Evolutionary conservation across 2,797 vertebrate species (phyloP).

Genomic region (Chelonia mydas): DNA sequence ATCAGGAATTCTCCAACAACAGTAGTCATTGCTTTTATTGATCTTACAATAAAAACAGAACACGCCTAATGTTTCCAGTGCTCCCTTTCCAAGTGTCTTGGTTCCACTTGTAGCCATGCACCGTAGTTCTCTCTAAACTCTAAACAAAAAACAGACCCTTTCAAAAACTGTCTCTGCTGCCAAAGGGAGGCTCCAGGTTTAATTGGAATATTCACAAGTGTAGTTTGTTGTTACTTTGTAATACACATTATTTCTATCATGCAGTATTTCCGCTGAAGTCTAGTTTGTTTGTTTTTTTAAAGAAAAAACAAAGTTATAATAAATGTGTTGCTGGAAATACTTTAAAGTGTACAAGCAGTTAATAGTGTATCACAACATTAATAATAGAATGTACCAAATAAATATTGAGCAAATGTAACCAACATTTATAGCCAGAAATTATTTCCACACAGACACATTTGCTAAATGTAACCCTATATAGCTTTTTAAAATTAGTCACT

Average conservation of each 20-base stretch:
- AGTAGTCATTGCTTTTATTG: background rate
- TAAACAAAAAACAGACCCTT: background rate
- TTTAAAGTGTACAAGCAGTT: background rate
- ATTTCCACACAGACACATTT: background rate
- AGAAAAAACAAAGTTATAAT: background rate
- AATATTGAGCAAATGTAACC: fast-evolving
- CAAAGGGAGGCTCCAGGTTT: too few relatives aligned
- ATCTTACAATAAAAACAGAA: background rate
- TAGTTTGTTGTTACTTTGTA: background rate
- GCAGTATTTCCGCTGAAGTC: background rate
- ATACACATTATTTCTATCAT: background rate
- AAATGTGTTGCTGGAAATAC: background rate
- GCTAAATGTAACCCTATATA: background rate
- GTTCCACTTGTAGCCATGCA: background rate
- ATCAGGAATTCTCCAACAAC: fast-evolving
- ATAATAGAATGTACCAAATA: background rate
- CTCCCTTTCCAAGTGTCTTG: background rate
- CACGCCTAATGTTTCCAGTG: background rate
- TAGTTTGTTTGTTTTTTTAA: background rate
- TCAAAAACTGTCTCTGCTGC: background rate
- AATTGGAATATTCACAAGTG: background rate
- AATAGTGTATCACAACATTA: background rate
- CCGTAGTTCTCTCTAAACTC: background rate
- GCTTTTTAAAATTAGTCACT: background rate
- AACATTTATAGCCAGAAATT: background rate